phyloP scores from a whole-genome alignment of 2,797 vertebrate species.

The Sarcophilus harrisii region DNA sequence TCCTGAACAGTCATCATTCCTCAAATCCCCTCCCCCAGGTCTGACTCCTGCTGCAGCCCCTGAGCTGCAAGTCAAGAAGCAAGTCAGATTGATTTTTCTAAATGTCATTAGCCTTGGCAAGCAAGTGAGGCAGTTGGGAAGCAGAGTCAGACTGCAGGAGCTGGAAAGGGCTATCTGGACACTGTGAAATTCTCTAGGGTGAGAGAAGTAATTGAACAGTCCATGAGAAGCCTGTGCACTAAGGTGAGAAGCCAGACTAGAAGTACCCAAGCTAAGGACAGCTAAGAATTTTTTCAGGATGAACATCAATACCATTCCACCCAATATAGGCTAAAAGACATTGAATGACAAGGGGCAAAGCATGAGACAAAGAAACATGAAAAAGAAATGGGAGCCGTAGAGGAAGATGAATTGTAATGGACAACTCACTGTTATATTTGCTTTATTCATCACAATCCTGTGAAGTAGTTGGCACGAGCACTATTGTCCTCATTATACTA shows the following conservation, averaged over 20 bases:
- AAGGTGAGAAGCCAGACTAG: constrained; percentile 14
- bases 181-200: constrained; percentile 41
- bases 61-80: constrained; percentile 63
- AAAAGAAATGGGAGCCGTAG: not conserved
- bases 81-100: constrained; percentile 72
- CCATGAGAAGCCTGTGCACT: not conserved
- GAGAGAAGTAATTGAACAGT: constrained; percentile 46
- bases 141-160: constrained; percentile 58
- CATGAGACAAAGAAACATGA: not conserved
- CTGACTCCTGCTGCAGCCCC: constrained; percentile 61
- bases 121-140: constrained; percentile 33
- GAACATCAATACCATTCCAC: not conserved
- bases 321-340: constrained; percentile 19
- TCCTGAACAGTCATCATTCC: not conserved
- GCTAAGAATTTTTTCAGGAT: not conserved
- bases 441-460: not conserved
- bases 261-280: constrained; percentile 3
- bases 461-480: not conserved
- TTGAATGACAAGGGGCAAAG: not conserved
- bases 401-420: not conserved
- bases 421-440: not conserved
- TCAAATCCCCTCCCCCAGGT: constrained; percentile 1
- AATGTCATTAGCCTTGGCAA: constrained; percentile 50
- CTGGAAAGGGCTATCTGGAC: constrained; percentile 22
- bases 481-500: not conserved